Percentiles rank a stretch among this genome's conserved stretches.
phyloP scores from a whole-genome alignment of 2,113 vertebrate species.

The Hyla sarda region DNA sequence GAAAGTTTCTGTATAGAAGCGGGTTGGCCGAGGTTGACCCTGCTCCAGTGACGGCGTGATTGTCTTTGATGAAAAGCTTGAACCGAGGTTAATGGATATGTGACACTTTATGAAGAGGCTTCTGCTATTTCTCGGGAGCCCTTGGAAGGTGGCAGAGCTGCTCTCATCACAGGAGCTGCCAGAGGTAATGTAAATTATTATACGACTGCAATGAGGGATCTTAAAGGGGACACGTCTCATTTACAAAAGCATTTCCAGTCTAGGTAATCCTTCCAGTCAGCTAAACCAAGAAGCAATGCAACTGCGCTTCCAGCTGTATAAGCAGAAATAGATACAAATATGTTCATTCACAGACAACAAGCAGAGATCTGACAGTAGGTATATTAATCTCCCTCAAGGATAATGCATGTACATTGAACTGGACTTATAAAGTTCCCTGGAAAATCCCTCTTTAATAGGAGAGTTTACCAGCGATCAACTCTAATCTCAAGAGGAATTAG shows the following conservation, averaged over 20 bases:
- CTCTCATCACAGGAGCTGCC: neutral
- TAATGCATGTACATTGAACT: no score
- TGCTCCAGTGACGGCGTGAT: neutral
- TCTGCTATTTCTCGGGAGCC: neutral
- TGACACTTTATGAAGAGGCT: constrained; percentile 11
- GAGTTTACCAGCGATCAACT: no score
- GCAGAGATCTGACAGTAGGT: no score
- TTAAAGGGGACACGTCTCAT: neutral
- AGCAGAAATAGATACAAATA: no score
- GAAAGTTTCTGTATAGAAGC: neutral
- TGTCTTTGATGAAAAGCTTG: constrained; percentile 23
- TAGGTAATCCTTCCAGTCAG: no score
- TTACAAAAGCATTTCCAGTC: neutral
- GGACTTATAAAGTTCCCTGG: no score
- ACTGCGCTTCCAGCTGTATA: no score
- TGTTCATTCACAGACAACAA: no score
- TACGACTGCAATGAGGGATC: neutral
- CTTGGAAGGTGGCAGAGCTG: neutral
- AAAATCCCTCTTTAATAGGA: no score
- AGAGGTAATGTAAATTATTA: neutral
- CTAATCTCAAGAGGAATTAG: neutral
- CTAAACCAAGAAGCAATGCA: no score
- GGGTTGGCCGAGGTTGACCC: neutral
- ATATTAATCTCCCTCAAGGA: no score
- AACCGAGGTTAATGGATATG: constrained; percentile 22